A percentile compares a stretch with the other conserved stretches of the same genome.
Evolutionary conservation across 2,797 vertebrate genomes (phyloP).

Genomic region (Nannoperca australis): DNA sequence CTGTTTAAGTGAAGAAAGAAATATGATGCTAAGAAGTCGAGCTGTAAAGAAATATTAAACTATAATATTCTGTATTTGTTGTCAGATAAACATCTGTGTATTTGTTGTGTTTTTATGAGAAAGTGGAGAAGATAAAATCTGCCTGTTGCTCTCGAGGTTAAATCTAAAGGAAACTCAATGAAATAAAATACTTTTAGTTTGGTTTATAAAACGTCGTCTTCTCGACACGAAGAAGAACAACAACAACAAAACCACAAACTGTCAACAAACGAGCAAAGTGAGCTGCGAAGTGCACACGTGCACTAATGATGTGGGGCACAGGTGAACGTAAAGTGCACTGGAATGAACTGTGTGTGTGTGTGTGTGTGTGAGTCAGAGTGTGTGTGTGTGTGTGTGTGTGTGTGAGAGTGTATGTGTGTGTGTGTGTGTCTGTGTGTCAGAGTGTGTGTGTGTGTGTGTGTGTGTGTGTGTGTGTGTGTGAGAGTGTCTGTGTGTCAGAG

Average conservation of each 20-base stretch:
- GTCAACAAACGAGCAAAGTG: background rate
- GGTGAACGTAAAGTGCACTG: conserved; percentile 29
- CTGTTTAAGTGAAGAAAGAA: too few relatives aligned
- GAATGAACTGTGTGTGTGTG: background rate
- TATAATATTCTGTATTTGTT: too few relatives aligned
- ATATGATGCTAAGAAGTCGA: too few relatives aligned
- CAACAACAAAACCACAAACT: conserved; percentile 63
- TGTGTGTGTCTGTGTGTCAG: too few relatives aligned
- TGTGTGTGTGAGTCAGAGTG: too few relatives aligned
- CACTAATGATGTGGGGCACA: background rate
- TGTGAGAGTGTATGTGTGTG: too few relatives aligned
- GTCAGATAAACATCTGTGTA: too few relatives aligned
- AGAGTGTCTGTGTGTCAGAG: too few relatives aligned
- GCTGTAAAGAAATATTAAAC: too few relatives aligned
- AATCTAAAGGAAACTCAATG: background rate
- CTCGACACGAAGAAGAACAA: background rate
- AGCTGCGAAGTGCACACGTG: conserved; percentile 42
- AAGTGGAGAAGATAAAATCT: background rate
- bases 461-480: background rate
- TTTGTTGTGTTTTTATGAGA: too few relatives aligned
- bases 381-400: too few relatives aligned
- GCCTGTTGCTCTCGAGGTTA: background rate
- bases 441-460: background rate
- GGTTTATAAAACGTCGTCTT: background rate
- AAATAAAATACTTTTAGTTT: conserved; percentile 29